Conservation (phyloP, 2,888 invertebrate genomes). For the Platycheirus albimanus region DNA sequence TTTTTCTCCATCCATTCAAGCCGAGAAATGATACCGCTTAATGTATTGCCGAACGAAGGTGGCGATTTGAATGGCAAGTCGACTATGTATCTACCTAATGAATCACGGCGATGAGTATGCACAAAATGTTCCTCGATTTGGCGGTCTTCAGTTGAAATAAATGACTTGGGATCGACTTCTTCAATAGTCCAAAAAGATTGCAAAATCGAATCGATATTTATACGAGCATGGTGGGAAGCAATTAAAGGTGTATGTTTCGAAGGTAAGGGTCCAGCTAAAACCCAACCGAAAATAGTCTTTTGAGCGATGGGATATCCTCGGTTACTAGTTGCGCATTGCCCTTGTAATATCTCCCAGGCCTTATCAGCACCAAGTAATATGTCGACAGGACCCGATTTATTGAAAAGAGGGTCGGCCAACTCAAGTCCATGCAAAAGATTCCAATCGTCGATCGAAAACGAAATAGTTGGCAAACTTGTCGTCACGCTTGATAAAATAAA, state of each 20-base stretch:
- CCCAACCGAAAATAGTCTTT: constrained; percentile 32
- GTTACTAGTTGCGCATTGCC: not conserved
- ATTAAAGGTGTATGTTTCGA: not conserved
- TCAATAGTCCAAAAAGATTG: constrained; percentile 32
- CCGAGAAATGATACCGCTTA: not conserved
- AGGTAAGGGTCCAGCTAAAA: constrained; percentile 7
- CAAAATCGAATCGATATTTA: too few relatives aligned
- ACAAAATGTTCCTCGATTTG: constrained; percentile 16
- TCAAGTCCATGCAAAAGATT: not conserved
- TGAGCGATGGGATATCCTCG: constrained; percentile 9
- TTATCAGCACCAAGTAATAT: constrained; percentile 4
- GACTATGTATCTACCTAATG: constrained; percentile 14
- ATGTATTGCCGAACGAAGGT: constrained; percentile 4
- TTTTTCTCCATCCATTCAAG: constrained; percentile 26
- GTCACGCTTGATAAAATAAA: too few relatives aligned
- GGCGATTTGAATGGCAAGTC: constrained; percentile 28
- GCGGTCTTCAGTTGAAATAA: not conserved
- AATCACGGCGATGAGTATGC: constrained; percentile 4
- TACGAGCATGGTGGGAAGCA: not conserved
- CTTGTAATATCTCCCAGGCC: not conserved
- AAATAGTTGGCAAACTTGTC: constrained; percentile 1
- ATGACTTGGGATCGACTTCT: constrained; percentile 9
- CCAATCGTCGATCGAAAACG: constrained; percentile 6
- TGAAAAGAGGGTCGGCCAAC: constrained; percentile 28
- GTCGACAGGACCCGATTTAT: not conserved